Conservation (phyloP, 2,113 vertebrate species). For the Orycteropus afer region DNA sequence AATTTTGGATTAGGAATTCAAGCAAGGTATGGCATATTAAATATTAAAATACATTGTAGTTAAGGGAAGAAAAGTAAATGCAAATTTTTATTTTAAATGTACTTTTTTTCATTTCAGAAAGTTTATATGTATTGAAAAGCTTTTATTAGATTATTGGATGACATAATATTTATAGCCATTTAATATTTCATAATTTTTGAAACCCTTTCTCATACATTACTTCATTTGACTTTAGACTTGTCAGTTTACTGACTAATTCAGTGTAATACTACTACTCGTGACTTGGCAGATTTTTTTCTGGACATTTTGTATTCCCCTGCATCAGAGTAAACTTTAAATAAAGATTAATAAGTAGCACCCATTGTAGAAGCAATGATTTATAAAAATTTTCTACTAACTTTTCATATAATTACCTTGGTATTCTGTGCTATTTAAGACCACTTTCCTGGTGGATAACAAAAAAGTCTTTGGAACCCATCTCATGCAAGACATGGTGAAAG, state of each 20-base stretch:
- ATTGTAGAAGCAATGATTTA: not conserved
- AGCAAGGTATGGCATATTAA: not conserved
- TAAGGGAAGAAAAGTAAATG: conserved; percentile 35
- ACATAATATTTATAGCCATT: not conserved
- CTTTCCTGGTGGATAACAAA: conserved; percentile 98
- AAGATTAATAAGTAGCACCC: not conserved
- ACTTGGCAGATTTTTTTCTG: not conserved
- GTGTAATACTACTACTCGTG: not conserved
- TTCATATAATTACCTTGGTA: not conserved
- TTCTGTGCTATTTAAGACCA: conserved; percentile 88
- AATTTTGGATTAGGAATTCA: not conserved
- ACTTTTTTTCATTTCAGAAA: conserved; percentile 12
- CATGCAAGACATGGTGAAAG: conserved; percentile 99
- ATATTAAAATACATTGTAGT: not conserved
- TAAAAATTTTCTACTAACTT: not conserved
- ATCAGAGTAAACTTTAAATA: not conserved
- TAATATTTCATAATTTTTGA: conserved; percentile 32
- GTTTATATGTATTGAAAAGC: not conserved
- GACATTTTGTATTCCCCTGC: not conserved
- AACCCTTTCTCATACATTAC: not conserved
- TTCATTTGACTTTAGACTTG: not conserved
- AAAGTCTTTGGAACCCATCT: conserved; percentile 98
- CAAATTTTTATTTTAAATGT: not conserved
- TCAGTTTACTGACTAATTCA: not conserved
- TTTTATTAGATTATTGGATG: not conserved